Evolutionary conservation across 2,888 invertebrate genomes (phyloP), one percentile per base, ranked within the genome.

Genomic region (Sinohyriopsis cumingii): DNA sequence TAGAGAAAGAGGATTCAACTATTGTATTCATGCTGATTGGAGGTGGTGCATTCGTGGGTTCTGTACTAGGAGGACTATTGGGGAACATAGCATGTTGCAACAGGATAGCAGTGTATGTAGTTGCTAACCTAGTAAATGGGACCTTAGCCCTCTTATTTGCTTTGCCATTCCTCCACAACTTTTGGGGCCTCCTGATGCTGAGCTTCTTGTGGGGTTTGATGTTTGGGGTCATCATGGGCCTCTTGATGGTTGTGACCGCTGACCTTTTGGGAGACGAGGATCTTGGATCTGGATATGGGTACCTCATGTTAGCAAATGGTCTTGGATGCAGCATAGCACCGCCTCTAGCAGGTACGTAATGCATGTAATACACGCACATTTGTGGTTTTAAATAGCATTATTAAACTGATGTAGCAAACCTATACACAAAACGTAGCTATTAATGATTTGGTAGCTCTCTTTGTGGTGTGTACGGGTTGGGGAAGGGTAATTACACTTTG

Each of bases 231-330:
- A 79, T 84, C 28, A 71, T 87, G 19, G 85, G 85, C 9, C 74
- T 86, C 3, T 73, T 87, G 28, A 82, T 85, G 6, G 82, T 85
- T 20, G 82, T 87, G 6, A 81, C 83, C 5, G 76, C 80, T 19
- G 87, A 87, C 64, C 73, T 87, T 5, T 69, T 86, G 33, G 85
- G 85, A 2, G 71, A 76, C 3, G 73, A 81, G 63, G 78, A 76
- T 20, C 73, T 86, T 9, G 80, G 83, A 6, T 79, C 82, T 71
- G 87, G 82, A 6, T 77, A 83, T 61, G 86, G 87, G 9, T 86
- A 85, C 67, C 75, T 87, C 7, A 84, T 87, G 83, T 65, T 86
- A 59, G 76, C 83, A 57, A 86, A 86, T 82, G 87, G 87, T 9
- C 67, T 86, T 54, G 87, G 87, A 25, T 72, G 78, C 59, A 82